Evolutionary conservation across 2,113 vertebrate species (phyloP).

Genomic region (Boleophthalmus pectinirostris): DNA sequence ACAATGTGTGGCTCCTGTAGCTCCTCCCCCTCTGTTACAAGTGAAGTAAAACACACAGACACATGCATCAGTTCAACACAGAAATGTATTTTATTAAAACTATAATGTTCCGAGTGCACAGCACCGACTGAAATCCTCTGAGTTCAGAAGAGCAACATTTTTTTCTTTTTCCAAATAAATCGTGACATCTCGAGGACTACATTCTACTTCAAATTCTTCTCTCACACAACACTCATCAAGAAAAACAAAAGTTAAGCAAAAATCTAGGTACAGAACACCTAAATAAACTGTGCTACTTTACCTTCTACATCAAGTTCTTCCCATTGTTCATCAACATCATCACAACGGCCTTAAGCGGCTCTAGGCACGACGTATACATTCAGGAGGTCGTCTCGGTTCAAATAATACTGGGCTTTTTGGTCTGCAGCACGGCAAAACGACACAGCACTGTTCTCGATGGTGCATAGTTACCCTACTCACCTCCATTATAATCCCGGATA

Average conservation of each 20-base stretch:
- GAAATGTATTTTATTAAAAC: conserved; percentile 74
- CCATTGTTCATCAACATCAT: conserved; percentile 25
- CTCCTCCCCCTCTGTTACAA: too few relatives aligned
- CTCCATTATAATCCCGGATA: conserved; percentile 39
- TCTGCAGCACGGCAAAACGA: conserved; percentile 40
- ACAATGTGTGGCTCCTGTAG: too few relatives aligned
- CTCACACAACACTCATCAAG: conserved; percentile 37
- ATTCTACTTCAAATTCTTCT: conserved; percentile 8
- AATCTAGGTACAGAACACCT: conserved; percentile 28
- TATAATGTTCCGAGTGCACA: conserved; percentile 64
- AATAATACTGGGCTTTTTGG: conserved; percentile 51
- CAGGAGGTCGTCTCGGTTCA: conserved; percentile 57
- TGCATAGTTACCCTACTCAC: conserved; percentile 35
- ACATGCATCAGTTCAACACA: conserved; percentile 49
- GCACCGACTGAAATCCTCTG: conserved; percentile 57
- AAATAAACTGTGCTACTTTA: conserved; percentile 35
- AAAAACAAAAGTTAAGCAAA: conserved; percentile 13
- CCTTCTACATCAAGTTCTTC: conserved; percentile 15
- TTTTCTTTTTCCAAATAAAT: conserved; percentile 42
- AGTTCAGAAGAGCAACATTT: conserved; percentile 42
- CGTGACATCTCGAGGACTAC: conserved; percentile 30
- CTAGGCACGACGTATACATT: conserved; percentile 38
- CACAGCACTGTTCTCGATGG: conserved; percentile 37
- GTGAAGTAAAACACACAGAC: conserved; percentile 1
- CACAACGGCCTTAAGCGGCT: conserved; percentile 21